Conservation (phyloP, 2,113 vertebrate genomes). For the Oreochromis aureus region DNA sequence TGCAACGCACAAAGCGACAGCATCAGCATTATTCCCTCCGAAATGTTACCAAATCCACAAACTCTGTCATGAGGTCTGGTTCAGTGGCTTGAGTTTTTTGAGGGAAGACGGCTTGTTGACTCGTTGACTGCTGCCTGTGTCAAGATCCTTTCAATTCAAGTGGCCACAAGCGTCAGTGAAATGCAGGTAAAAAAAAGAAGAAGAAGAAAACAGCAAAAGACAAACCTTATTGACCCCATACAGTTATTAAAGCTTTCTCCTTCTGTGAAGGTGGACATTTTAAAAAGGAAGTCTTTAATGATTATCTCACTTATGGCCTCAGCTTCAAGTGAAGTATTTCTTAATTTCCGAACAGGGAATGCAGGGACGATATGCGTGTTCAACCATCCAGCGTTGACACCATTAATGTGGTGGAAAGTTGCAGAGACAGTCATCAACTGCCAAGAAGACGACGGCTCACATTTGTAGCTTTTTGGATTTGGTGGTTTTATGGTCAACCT, state of each 20-base stretch:
- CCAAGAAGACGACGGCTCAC: neutral
- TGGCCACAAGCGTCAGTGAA: neutral
- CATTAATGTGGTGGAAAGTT: neutral
- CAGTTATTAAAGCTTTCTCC: neutral
- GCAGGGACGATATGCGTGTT: accelerated
- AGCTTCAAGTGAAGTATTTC: neutral
- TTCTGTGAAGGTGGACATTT: neutral
- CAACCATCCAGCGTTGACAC: neutral
- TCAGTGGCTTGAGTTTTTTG: neutral
- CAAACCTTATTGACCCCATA: accelerated
- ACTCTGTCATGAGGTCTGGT: neutral
- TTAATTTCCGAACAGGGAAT: accelerated
- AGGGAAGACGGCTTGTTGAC: neutral
- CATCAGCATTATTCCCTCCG: accelerated
- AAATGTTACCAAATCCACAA: neutral
- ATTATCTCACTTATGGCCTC: neutral
- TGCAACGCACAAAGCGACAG: accelerated
- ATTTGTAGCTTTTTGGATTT: neutral
- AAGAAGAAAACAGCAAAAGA: neutral
- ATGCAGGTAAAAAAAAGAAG: neutral
- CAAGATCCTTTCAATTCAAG: accelerated
- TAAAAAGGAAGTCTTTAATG: accelerated
- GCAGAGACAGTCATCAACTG: neutral
- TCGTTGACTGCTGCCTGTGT: neutral
- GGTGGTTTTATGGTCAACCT: neutral